Evolutionary conservation across 2,113 vertebrate species (phyloP).

Genomic region (Lynx canadensis): DNA sequence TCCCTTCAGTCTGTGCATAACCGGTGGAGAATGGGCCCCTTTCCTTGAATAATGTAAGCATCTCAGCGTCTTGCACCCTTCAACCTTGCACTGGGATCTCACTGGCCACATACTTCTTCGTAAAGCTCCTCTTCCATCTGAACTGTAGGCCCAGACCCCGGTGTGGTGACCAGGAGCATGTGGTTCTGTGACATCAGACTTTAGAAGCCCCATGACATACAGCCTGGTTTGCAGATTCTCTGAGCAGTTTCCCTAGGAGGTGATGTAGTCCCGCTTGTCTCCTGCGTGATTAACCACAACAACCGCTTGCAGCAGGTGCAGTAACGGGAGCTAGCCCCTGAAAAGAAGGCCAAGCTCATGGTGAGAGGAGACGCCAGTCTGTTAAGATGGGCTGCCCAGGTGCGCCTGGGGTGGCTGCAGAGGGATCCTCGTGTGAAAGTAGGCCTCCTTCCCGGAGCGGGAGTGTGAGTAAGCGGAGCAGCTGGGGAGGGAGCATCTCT

Average conservation of each 20-base stretch:
- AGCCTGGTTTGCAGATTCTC: conserved; percentile 6
- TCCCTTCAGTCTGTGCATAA: not conserved
- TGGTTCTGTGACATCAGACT: not conserved
- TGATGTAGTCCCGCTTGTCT: not conserved
- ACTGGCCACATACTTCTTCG: conserved; percentile 18
- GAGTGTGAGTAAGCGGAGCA: not conserved
- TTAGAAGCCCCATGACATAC: not conserved
- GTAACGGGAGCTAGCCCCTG: not conserved
- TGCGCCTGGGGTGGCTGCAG: not conserved
- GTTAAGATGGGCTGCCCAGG: not conserved
- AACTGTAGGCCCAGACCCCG: not conserved
- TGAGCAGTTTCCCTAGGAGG: not conserved
- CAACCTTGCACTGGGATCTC: not conserved
- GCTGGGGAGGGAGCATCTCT: not conserved
- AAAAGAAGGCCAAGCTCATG: not conserved
- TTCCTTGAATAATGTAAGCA: conserved; percentile 31
- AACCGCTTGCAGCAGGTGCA: not conserved
- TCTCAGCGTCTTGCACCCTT: conserved; percentile 16
- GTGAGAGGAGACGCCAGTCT: not conserved
- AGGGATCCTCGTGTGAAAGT: not conserved
- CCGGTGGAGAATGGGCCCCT: conserved; percentile 22
- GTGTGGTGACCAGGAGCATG: not conserved
- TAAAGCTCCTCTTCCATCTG: conserved; percentile 51
- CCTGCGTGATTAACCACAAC: not conserved
- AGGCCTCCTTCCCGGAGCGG: not conserved